Evolutionary conservation across 2,797 vertebrate genomes (phyloP).

Genomic region (Anableps anableps): DNA sequence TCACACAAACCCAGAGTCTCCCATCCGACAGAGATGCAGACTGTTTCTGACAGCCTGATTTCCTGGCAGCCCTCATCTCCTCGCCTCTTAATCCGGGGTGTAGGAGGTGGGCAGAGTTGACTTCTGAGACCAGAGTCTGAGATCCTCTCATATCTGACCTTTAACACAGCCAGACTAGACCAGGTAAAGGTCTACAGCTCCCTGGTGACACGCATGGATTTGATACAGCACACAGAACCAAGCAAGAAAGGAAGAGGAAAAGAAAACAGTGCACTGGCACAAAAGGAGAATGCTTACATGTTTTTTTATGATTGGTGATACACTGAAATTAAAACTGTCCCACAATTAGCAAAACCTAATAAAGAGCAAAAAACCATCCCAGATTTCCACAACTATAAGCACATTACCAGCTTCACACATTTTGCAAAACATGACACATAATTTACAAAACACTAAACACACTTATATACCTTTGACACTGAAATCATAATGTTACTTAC

Average conservation of each 20-base stretch:
- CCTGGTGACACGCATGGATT: constrained; percentile 51
- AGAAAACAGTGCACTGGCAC: constrained; percentile 5
- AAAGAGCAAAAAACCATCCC: background rate
- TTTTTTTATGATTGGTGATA: background rate
- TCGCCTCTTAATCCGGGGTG: constrained; percentile 59
- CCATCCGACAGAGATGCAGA: constrained; percentile 51
- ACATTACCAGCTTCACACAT: too few relatives aligned
- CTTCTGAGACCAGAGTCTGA: constrained; percentile 63
- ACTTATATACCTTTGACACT: too few relatives aligned
- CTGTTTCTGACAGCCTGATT: constrained; percentile 62
- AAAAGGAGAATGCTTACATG: constrained; percentile 9
- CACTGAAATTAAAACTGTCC: background rate
- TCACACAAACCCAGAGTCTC: constrained; percentile 26
- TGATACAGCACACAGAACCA: constrained; percentile 37
- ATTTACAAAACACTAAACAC: too few relatives aligned
- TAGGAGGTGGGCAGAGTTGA: constrained; percentile 46
- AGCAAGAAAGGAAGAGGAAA: constrained; percentile 1
- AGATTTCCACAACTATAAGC: background rate
- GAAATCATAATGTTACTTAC: too few relatives aligned
- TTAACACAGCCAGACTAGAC: constrained; percentile 69
- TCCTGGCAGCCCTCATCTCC: constrained; percentile 62
- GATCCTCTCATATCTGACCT: constrained; percentile 74
- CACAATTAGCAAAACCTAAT: background rate
- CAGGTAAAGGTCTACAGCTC: constrained; percentile 74
- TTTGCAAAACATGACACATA: too few relatives aligned